Evolutionary conservation across 37 sponge, comb jelly and placozoan genomes (phyloP), one percentile per base, ranked within the genome.

Genomic region (Bolinopsis microptera): DNA sequence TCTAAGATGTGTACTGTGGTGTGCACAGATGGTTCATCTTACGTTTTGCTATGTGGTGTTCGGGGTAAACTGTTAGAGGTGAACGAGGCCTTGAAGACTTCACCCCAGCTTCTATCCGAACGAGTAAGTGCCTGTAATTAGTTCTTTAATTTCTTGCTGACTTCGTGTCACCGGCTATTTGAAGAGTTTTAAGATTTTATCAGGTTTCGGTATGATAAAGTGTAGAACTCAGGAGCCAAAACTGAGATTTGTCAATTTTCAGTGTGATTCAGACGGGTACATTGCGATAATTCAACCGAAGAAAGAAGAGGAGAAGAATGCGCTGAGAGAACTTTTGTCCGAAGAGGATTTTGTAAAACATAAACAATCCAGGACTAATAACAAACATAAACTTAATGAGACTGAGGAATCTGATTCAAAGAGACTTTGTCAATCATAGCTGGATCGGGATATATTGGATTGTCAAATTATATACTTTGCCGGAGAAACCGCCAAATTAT

Each of bases 181-280:
- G n/a, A n/a, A n/a, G n/a, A n/a, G n/a, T n/a, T n/a, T n/a, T n/a
- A n/a, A n/a, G n/a, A n/a, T n/a, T n/a, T n/a, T n/a, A n/a, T n/a
- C n/a, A n/a, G n/a, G n/a, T n/a, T n/a, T n/a, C n/a, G n/a, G n/a
- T n/a, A n/a, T n/a, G n/a, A n/a, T n/a, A n/a, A n/a, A n/a, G n/a
- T n/a, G n/a, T n/a, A n/a, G n/a, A n/a, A n/a, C n/a, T n/a, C n/a
- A n/a, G n/a, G n/a, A n/a, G n/a, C n/a, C n/a, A n/a, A n/a, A n/a
- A n/a, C n/a, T n/a, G n/a, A n/a, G n/a, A n/a, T n/a, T n/a, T n/a
- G n/a, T n/a, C n/a, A n/a, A n/a, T n/a, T n/a, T n/a, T 86, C 61
- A 86, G 48, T 86, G 90, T 27, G 90, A 86, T 86, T 86, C 90
- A 16, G 90, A 86, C 30, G 90, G 90, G 26, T 86, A 86, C 61